Percentiles rank a stretch among this genome's conserved stretches.
Conservation (phyloP, 2,888 invertebrate genomes). For the Aporophyla nigra region DNA sequence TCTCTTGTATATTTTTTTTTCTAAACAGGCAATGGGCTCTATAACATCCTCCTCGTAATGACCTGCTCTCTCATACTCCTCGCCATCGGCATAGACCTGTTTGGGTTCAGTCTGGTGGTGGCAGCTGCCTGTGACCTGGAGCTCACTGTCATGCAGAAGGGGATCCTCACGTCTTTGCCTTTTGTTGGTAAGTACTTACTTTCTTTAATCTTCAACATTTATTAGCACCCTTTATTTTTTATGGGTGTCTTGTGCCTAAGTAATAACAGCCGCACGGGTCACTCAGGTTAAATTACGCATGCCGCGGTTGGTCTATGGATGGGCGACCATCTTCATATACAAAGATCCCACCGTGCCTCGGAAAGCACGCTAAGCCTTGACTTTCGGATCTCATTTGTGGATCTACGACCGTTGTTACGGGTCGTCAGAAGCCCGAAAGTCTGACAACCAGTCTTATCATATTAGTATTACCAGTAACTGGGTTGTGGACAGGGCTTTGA, state of each 20-base stretch:
- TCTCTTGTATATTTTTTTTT: neutral
- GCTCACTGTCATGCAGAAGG: conserved; percentile 89
- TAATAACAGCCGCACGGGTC: no score
- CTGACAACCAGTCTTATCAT: no score
- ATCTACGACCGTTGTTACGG: no score
- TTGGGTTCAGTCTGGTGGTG: conserved; percentile 90
- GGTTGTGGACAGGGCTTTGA: no score
- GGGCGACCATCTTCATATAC: neutral
- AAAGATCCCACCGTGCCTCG: neutral
- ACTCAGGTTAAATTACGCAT: no score
- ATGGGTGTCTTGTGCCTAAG: no score
- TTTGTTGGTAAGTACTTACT: conserved; percentile 85
- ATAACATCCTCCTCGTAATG: conserved; percentile 81
- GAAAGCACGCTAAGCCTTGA: neutral
- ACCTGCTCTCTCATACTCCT: conserved; percentile 87
- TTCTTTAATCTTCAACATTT: neutral
- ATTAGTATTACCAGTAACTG: no score
- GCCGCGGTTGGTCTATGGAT: no score
- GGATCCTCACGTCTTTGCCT: conserved; percentile 90
- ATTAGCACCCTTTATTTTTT: neutral
- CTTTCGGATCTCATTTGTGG: neutral
- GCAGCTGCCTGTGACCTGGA: conserved; percentile 90
- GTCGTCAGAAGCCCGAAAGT: no score
- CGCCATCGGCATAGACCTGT: conserved; percentile 90
- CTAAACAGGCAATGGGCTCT: conserved; percentile 82